phyloP scores from a whole-genome alignment of 37 sponge, comb jelly and placozoan genomes.

The Beroe ovata region DNA sequence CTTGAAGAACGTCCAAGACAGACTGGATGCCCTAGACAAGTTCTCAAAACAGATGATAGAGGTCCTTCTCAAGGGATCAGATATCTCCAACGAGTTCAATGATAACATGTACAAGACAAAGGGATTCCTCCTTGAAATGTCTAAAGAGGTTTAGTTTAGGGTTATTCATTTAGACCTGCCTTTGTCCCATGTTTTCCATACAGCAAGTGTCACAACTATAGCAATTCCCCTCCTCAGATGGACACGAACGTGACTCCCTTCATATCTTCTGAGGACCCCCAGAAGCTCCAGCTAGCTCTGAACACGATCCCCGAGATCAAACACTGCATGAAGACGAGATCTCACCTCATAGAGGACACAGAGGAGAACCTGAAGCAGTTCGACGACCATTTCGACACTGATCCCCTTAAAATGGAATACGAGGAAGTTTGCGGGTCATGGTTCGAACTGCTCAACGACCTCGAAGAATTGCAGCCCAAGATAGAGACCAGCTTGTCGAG shows the following conservation, averaged over 20 bases:
- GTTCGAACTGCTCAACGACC: constrained; percentile 35
- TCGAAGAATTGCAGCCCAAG: constrained; percentile 5
- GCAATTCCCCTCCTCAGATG: too few species aligned
- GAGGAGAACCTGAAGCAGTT: constrained; percentile 29
- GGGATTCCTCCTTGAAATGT: constrained; percentile 31
- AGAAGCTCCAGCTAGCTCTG: constrained; percentile 40
- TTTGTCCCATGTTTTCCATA: too few species aligned
- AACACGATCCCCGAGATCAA: constrained; percentile 46
- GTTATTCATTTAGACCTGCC: too few species aligned
- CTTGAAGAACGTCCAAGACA: constrained; percentile 57
- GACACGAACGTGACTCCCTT: constrained; percentile 24
- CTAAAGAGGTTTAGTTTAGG: constrained; percentile 3
- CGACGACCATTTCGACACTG: background rate
- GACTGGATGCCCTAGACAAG: constrained; percentile 13
- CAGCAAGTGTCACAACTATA: too few species aligned
- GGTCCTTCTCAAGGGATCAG: constrained; percentile 44
- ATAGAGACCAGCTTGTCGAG: constrained; percentile 1
- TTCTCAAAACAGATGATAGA: constrained; percentile 47
- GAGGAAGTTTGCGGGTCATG: constrained; percentile 41
- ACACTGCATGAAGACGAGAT: constrained; percentile 24
- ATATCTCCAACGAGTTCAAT: constrained; percentile 13
- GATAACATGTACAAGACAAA: constrained; percentile 26
- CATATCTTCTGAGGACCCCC: constrained; percentile 14
- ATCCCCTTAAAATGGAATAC: constrained; percentile 37
- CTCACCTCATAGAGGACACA: constrained; percentile 43